phyloP scores from a whole-genome alignment of 1,140 invertebrate species.

The Cyrtorhinus lividipennis region DNA sequence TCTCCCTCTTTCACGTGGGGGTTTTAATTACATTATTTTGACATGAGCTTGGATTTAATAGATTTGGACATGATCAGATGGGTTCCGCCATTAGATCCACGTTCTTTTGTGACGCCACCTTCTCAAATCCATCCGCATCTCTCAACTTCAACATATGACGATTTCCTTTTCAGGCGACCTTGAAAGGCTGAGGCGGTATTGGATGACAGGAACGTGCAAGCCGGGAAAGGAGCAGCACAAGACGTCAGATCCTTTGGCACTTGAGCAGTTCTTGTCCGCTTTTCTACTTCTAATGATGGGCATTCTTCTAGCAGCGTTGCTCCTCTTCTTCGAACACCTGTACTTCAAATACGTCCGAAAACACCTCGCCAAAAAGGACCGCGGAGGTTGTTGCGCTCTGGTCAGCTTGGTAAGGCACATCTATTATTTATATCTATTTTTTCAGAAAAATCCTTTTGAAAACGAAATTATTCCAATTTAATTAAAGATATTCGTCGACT shows the following conservation, averaged over 20 bases:
- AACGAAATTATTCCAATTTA: too few relatives aligned
- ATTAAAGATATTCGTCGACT: too few relatives aligned
- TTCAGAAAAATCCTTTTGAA: too few relatives aligned
- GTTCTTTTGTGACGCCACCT: too few relatives aligned
- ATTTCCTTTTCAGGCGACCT: slow-evolving; percentile 56
- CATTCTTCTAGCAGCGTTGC: slow-evolving; percentile 67
- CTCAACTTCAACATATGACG: too few relatives aligned
- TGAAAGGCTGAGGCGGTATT: slow-evolving; percentile 83
- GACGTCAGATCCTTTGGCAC: slow-evolving; percentile 77
- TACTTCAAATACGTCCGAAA: slow-evolving; percentile 86
- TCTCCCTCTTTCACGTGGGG: too few relatives aligned
- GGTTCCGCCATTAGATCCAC: too few relatives aligned
- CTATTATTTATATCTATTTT: not conserved
- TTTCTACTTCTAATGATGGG: slow-evolving; percentile 90
- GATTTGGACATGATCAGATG: too few relatives aligned
- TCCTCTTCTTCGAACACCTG: slow-evolving; percentile 79
- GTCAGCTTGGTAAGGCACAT: slow-evolving; percentile 58
- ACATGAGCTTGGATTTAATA: too few relatives aligned
- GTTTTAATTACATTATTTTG: too few relatives aligned
- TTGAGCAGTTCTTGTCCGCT: slow-evolving; percentile 94
- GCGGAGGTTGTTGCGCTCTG: slow-evolving; percentile 74
- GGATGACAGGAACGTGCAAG: slow-evolving; percentile 95
- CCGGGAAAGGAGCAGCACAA: slow-evolving; percentile 80
- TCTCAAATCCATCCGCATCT: too few relatives aligned
- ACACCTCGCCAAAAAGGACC: slow-evolving; percentile 74